Evolutionary conservation across 2,888 invertebrate species (phyloP).

Genomic region (Pheosia tremula): DNA sequence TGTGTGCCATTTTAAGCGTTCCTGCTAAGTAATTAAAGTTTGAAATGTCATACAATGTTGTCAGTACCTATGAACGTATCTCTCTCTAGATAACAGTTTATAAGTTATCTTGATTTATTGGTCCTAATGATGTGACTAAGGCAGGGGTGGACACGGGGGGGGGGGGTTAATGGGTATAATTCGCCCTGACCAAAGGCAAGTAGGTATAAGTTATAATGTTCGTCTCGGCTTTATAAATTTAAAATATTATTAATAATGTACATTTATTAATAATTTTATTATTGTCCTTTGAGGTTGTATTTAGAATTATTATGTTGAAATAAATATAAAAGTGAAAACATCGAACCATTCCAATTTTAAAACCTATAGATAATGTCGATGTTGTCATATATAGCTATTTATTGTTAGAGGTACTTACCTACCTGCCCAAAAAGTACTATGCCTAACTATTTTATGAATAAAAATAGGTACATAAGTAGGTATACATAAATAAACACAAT

Average conservation of each 20-base stretch:
- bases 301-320: conserved; percentile 16
- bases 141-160: too few species aligned
- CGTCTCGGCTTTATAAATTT: background rate
- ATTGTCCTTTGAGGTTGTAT: conserved; percentile 21
- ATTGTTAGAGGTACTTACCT: too few species aligned
- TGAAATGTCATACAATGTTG: background rate
- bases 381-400: too few species aligned
- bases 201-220: background rate
- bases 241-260: background rate
- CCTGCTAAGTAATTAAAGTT: background rate
- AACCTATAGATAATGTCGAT: background rate
- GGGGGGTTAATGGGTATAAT: too few species aligned
- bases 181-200: background rate
- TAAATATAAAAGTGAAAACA: background rate
- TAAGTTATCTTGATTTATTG: background rate
- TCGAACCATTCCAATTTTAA: background rate
- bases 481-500: too few species aligned
- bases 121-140: background rate
- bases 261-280: background rate
- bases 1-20: background rate
- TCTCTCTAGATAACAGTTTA: background rate
- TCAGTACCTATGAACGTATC: background rate
- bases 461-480: too few species aligned
- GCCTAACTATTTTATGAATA: too few species aligned
- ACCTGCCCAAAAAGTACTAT: too few species aligned